Evolutionary conservation across 2,888 invertebrate species (phyloP).

Genomic region (Ectobius pallidus): DNA sequence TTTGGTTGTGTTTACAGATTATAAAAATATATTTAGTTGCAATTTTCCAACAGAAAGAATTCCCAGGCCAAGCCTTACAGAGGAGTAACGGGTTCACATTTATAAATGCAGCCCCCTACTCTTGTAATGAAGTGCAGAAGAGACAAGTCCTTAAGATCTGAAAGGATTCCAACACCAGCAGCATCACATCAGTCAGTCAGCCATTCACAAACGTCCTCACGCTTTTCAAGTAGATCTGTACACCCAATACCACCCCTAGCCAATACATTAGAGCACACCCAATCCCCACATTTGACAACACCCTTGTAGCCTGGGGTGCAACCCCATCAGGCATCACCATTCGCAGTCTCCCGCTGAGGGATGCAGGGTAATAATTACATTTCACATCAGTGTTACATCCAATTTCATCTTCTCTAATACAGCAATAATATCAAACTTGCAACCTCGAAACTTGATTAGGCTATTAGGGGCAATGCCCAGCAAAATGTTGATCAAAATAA

Average conservation of each 20-base stretch:
- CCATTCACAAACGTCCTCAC: neutral
- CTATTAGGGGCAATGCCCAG: neutral
- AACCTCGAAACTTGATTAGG: neutral
- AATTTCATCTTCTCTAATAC: neutral
- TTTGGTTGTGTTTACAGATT: too few relatives aligned
- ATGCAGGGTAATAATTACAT: too few relatives aligned
- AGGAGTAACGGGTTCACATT: too few relatives aligned
- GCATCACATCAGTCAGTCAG: neutral
- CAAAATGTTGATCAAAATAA: neutral
- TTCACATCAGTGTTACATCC: neutral
- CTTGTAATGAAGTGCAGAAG: too few relatives aligned
- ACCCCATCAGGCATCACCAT: neutral
- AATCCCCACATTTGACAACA: neutral
- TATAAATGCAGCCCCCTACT: too few relatives aligned
- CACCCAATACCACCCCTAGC: neutral
- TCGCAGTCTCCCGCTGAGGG: neutral
- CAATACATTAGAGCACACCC: neutral
- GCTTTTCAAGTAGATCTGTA: neutral
- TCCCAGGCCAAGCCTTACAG: too few relatives aligned
- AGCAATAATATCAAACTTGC: neutral
- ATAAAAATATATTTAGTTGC: too few relatives aligned
- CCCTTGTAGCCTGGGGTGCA: neutral
- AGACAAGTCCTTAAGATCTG: too few relatives aligned
- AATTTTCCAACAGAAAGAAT: too few relatives aligned
- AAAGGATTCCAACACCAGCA: neutral